Percentiles rank a stretch among this genome's conserved stretches.
These are phyloP conservation scores for Paedocypris micromegethes DNA, from an alignment of 2,797 vertebrate species.

Conservation along the genomic window DNA sequence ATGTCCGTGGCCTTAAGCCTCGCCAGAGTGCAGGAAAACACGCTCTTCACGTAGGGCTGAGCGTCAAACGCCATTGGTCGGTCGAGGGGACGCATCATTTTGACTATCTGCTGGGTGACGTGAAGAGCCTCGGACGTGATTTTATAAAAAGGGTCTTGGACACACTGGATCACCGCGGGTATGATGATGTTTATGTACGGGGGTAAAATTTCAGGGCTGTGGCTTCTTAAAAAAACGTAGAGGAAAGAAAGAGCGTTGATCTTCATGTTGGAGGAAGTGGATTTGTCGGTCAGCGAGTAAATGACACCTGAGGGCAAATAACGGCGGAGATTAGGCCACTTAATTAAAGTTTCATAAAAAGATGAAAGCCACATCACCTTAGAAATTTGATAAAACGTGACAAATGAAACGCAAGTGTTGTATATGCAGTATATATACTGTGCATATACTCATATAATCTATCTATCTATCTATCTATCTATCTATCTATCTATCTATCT, in stretches of 20 bases:
- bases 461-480: no score
- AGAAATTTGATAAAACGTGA: no score
- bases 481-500: no score
- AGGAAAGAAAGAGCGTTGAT: conserved; percentile 86
- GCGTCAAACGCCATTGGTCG: conserved; percentile 66
- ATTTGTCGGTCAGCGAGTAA: conserved; percentile 84
- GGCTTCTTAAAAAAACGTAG: conserved; percentile 79
- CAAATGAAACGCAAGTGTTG: no score
- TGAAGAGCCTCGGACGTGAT: conserved; percentile 87
- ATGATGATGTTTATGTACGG: conserved; percentile 78
- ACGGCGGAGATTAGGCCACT: neutral
- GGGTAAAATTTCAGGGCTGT: conserved; percentile 80
- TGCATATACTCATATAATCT: no score
- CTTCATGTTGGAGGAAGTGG: conserved; percentile 86
- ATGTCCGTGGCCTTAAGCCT: conserved; percentile 87
- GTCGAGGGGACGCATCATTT: conserved; percentile 76
- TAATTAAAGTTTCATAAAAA: neutral
- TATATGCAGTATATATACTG: no score
- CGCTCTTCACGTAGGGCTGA: conserved; percentile 72
- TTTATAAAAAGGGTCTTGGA: conserved; percentile 90
- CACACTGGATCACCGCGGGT: conserved; percentile 76
- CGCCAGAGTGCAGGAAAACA: conserved; percentile 76
- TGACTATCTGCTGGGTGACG: conserved; percentile 85
- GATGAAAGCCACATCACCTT: no score
- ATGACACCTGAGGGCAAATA: conserved; percentile 69